Conservation (phyloP, 2,797 vertebrate genomes). For the Rhinichthys osculus region DNA sequence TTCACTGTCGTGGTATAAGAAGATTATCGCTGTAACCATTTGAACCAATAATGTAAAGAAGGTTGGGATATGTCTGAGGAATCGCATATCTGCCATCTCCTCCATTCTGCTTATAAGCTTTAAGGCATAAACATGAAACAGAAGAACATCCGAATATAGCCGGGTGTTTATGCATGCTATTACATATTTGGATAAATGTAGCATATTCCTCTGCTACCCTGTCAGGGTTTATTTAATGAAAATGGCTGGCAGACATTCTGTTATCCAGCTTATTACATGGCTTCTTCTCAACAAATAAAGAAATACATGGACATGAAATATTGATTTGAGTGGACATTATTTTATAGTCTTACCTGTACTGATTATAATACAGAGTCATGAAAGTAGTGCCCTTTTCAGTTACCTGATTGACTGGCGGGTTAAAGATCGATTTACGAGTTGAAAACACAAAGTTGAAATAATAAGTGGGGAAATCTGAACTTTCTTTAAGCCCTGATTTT, state of each 20-base stretch:
- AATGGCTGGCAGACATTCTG: not conserved
- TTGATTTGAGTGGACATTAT: not conserved
- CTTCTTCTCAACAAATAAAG: not conserved
- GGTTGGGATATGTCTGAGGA: not conserved
- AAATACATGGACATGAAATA: not conserved
- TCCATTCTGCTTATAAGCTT: not conserved
- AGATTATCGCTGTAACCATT: conserved; percentile 15
- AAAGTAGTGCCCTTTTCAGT: too few species aligned
- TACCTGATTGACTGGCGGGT: too few species aligned
- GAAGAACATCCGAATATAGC: conserved; percentile 2
- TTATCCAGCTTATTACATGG: not conserved
- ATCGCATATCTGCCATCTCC: not conserved
- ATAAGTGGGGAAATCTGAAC: not conserved
- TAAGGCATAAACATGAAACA: not conserved
- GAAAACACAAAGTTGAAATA: not conserved
- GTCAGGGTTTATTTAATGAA: not conserved
- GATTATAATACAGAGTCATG: too few species aligned
- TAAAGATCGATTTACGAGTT: too few species aligned
- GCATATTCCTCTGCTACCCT: not conserved
- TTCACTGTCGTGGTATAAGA: not conserved
- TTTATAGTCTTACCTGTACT: not conserved
- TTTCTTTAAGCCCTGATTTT: not conserved
- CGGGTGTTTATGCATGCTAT: not conserved
- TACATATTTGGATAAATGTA: not conserved
- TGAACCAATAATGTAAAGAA: conserved; percentile 8